Base-by-base conservation (phyloP, 2,888 invertebrate genomes). In the Byasa hedistus region DNA sequence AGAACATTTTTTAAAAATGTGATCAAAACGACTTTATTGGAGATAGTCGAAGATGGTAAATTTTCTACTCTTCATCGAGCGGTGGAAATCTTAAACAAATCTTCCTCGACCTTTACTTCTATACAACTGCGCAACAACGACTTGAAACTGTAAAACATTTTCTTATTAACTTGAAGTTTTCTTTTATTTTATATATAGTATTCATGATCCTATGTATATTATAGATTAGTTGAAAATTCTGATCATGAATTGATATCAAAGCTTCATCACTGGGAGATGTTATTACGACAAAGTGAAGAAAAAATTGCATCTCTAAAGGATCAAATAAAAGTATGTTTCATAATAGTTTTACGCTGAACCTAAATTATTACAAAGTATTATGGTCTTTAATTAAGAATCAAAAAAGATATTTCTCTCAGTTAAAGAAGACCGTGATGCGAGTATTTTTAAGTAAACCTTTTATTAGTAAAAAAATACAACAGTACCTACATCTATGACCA, bases 271-370 rank as follows among this genome's bases (percentile, higher is more conserved):
- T 81, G 83, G 77, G 64, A 67, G 2, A 61, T 69, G 8, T 79
- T 83, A 24, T 71, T 88, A 24, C 75, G 76, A 1, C 75, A 77
- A 54, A 78, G 80, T 44, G 87, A 89, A 66, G 70, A 73, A 51
- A 83, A 80, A 75, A 78, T 86, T 32, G 87, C 91, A 48, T 69
- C 79, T 51, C 77, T 89, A 3, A 79, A 84, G 23, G 91, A 91
- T 68, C 81, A 79, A 73, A 81, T 85, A 36, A 87, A 83, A 76
- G 90, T 89, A 72, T 68, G 75, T 58, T n/a, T 48, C 15, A 12
- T 39, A 12, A 39, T 39, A 12, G 8, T 39, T 39, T 39, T 39
- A 10, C 15, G 39, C 15, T 10, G 39, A 10, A 39, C 15, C 15
- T 39, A 10, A 10, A 12, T 7, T 7, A 39, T 39, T 39, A 39